phyloP scores from a whole-genome alignment of 2,888 invertebrate genomes.

The Mesorhabditis spiculigera region DNA sequence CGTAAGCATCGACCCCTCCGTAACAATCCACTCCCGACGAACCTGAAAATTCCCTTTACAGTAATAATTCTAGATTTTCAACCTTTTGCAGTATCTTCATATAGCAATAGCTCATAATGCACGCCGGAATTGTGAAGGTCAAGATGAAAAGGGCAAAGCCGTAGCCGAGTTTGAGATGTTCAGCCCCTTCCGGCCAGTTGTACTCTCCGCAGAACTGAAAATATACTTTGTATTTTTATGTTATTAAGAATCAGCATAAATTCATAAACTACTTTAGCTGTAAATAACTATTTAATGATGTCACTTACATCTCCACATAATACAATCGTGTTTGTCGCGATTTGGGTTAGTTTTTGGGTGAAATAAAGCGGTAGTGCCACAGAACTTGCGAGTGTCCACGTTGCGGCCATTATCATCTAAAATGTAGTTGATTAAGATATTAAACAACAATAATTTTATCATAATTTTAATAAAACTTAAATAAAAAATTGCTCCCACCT shows the following conservation, averaged over 20 bases:
- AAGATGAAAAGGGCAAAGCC: slow-evolving; percentile 43
- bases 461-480: too few relatives aligned
- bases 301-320: slow-evolving; percentile 45
- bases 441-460: neutral
- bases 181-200: slow-evolving; percentile 38
- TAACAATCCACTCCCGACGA: slow-evolving; percentile 54
- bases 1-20: slow-evolving; percentile 54
- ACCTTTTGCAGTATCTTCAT: slow-evolving; percentile 57
- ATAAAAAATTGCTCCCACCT: slow-evolving; percentile 16
- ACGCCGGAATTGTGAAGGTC: slow-evolving; percentile 49
- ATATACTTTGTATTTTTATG: neutral
- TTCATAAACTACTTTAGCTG: too few relatives aligned
- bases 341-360: slow-evolving; percentile 45
- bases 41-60: slow-evolving; percentile 29
- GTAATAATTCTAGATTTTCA: neutral
- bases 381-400: slow-evolving; percentile 47
- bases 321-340: slow-evolving; percentile 44
- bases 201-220: slow-evolving; percentile 55
- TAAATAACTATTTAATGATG: too few relatives aligned
- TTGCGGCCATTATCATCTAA: slow-evolving; percentile 38
- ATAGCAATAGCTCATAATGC: slow-evolving; percentile 56
- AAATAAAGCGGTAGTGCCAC: slow-evolving; percentile 50
- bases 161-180: slow-evolving; percentile 29
- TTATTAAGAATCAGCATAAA: neutral
- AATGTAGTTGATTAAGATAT: slow-evolving; percentile 10